These are phyloP conservation scores for Chlorops oryzae DNA, from an alignment of 1,140 invertebrate species.

Conservation along the genomic window DNA sequence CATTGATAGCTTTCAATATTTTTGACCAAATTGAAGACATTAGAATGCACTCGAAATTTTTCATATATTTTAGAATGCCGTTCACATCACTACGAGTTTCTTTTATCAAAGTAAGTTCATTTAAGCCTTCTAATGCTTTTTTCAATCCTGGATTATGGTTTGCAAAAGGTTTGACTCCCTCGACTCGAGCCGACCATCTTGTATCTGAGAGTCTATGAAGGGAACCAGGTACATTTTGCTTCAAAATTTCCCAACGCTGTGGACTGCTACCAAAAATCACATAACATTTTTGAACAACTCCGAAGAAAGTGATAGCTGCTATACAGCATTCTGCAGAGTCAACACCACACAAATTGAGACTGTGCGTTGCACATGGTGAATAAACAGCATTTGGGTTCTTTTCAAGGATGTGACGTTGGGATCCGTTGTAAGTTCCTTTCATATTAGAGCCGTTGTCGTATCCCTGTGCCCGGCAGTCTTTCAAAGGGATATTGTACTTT, in stretches of 20 bases:
- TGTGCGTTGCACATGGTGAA: not conserved
- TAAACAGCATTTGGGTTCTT: not conserved
- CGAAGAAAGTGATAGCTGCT: not conserved
- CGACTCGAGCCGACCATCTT: conserved; percentile 1
- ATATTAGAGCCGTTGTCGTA: not conserved
- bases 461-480: not conserved
- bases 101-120: not conserved
- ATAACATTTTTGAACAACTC: not conserved
- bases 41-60: not conserved
- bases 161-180: not conserved
- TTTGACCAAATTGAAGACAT: not conserved
- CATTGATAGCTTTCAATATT: not conserved
- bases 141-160: not conserved
- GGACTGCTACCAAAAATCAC: not conserved
- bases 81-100: not conserved
- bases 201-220: conserved; percentile 5
- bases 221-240: not conserved
- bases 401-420: not conserved
- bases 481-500: not conserved
- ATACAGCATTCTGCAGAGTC: not conserved
- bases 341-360: not conserved
- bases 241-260: conserved; percentile 5
- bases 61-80: not conserved
- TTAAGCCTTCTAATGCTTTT: not conserved
- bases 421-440: not conserved